Evolutionary conservation across 2,797 vertebrate species (phyloP), one percentile per base, ranked within the genome.

Genomic region (Threskiornis aethiopicus): DNA sequence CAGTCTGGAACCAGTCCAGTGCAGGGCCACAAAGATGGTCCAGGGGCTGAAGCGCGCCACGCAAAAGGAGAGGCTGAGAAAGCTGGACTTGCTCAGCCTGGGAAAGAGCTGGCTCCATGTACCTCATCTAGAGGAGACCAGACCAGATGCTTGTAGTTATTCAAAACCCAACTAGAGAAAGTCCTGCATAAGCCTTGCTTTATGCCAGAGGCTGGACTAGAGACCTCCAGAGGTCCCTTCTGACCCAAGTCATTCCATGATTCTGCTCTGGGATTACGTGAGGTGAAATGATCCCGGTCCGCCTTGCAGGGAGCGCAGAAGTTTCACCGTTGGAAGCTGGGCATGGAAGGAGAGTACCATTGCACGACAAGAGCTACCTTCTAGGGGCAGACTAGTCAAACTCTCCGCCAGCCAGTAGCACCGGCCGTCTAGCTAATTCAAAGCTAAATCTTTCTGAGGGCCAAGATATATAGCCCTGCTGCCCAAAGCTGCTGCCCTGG

Each of bases 11-110:
- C 18, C 10, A 29, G 9, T 7, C 21, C 37, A n/a, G 41, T 0
- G 0, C 28, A n/a, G 54, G 25, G 19, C 33, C 47, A 65, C 5
- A 2, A 5, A 64, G 39, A 19, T 8, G 25, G 25, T 46, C 28
- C 31, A 49, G 66, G 29, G 21, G 13, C 33, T 78, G 44, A 84
- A 84, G 62, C 11, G 35, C 35, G 13, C 4, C 8, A 13, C 7
- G 7, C 37, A 49, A 59, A 84, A 66, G 33, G 35, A 73, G 26
- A 73, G 33, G 13, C 44, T 82, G 62, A 61, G 55, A 46, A 82
- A 75, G 6, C 29, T 64, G 69, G 24, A 47, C 21, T 61, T 61
- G 21, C 20, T 67, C 17, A 21, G 39, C 26, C 67, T 65, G 41
- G 49, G 21, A 44, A 69, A 58, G 22, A 44, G n/a, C 46, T 39